Percentiles rank a stretch among this genome's conserved stretches.
phyloP scores from a whole-genome alignment of 2,888 invertebrate species.

The Eristalinus aeneus region DNA sequence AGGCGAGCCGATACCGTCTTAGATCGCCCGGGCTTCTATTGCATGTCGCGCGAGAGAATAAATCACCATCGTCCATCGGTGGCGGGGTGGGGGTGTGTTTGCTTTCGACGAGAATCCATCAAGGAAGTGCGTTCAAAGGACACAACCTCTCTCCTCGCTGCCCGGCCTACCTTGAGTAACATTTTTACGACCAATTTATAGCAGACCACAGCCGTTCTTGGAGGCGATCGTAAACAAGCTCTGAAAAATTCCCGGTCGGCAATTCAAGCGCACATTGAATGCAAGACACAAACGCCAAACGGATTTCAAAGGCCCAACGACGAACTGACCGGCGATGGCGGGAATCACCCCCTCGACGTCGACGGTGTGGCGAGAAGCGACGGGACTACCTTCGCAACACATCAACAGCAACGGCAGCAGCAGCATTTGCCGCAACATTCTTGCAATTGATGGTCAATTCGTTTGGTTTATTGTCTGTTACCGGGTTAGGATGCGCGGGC shows the following conservation, averaged over 20 bases:
- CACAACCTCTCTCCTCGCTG: neutral
- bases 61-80: constrained; percentile 32
- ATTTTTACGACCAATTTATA: constrained; percentile 64
- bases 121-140: constrained; percentile 52
- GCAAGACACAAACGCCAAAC: constrained; percentile 45
- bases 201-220: constrained; percentile 37
- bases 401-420: neutral
- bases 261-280: constrained; percentile 70
- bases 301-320: constrained; percentile 50
- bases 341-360: neutral
- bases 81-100: neutral
- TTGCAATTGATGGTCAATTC: constrained; percentile 69
- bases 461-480: constrained; percentile 66
- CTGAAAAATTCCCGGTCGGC: constrained; percentile 31
- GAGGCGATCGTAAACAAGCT: constrained; percentile 47
- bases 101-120: constrained; percentile 49
- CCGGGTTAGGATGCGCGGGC: neutral
- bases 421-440: constrained; percentile 61
- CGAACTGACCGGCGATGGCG: constrained; percentile 20
- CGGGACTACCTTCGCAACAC: neutral
- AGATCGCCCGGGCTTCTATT: constrained; percentile 10
- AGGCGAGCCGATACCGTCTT: neutral
- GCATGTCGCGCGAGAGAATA: constrained; percentile 41
- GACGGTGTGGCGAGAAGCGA: neutral
- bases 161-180: constrained; percentile 20